These are phyloP conservation scores for Campylorhamphus procurvoides DNA, from an alignment of 2,113 vertebrate genomes.

Conservation along the genomic window DNA sequence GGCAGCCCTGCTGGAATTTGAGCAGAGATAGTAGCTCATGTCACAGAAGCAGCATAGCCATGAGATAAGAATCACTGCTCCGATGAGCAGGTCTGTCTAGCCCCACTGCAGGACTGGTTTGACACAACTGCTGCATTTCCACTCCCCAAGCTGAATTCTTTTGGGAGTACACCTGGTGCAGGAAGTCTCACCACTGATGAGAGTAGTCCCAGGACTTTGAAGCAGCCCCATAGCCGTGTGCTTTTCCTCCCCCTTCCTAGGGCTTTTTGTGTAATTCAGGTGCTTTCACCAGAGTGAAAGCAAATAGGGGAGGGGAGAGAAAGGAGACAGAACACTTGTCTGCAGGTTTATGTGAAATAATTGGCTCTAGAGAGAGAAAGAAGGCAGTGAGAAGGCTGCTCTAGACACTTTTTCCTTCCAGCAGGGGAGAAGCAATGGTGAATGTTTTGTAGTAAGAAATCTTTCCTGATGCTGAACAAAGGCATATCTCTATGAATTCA, in stretches of 20 bases:
- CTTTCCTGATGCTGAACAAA: background rate
- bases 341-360: background rate
- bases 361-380: background rate
- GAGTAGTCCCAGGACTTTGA: background rate
- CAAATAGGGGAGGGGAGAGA: background rate
- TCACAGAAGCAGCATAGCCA: background rate
- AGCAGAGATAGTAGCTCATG: background rate
- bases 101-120: background rate
- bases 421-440: background rate
- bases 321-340: background rate
- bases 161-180: rapidly evolving
- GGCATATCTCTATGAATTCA: background rate
- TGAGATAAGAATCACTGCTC: background rate
- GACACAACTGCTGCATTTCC: background rate
- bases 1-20: background rate
- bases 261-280: background rate
- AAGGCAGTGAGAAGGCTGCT: background rate
- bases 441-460: background rate
- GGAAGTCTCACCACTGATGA: background rate
- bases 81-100: background rate
- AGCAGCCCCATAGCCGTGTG: background rate
- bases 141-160: background rate
- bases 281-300: background rate
- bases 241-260: background rate
- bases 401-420: background rate